Evolutionary conservation across 2,797 vertebrate species (phyloP), one percentile per base, ranked within the genome.

Genomic region (Harpagifer antarcticus): DNA sequence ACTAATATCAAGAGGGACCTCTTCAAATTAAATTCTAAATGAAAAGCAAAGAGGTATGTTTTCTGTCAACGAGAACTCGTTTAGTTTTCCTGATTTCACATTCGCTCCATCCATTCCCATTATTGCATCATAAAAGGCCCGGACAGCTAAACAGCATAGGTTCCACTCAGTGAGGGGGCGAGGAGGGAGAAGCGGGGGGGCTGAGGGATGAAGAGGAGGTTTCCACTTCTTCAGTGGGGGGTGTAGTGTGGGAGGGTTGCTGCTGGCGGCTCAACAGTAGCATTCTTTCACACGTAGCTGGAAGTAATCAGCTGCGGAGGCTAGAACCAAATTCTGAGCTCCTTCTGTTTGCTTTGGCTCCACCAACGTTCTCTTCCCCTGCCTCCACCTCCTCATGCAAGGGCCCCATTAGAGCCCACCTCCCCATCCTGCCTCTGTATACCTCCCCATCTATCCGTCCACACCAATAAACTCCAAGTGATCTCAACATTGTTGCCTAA

Each of bases 341-440:
- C 89, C 91, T 79, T 82, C 76, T 95, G 93, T 96, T 96, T 96
- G 91, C 88, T 94, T 96, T 96, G 96, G 95, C 95, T 68, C 63
- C 56, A 49, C 69, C 88, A 88, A 90, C 84, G 76, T 85, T 82
- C 53, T 85, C 57, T 11, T 49, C 55, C 68, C 49, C 6, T 5
- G 7, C 52, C 40, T 23, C 72, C 75, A 50, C 55, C 70, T 64
- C 60, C 54, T 59, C 47, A 73, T 58, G 56, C 64, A 48, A 81
- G 57, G 61, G 27, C 72, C 40, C 37, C 3, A 9, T 80, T 64
- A 65, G 45, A 61, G 60, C 57, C 55, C 68, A 68, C 48, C 44
- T 49, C 54, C 70, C 47, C 44, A 44, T 60, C 42, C 61, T 43
- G 17, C 40, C 31, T 59, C 60, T 54, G 19, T 43, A 45, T 31